Base-by-base conservation (phyloP, 2,888 invertebrate genomes). In the Flexamia atlantica region DNA sequence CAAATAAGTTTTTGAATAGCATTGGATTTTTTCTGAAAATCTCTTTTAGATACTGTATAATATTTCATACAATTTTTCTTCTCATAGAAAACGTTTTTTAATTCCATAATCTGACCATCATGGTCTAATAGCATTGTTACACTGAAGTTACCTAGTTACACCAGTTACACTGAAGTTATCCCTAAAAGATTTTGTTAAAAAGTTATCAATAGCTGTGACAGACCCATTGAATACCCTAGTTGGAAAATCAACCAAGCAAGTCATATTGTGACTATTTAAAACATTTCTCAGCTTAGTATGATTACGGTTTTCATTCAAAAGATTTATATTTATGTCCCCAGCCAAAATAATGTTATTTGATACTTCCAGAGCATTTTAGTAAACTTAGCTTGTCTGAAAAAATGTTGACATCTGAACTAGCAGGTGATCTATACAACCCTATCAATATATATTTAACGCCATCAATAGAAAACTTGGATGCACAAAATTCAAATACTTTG, bases 311-410 rank as follows among this genome's bases (percentile, higher is more conserved):
- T 68, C 23, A 17, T 30, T 68, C 14, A 68, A 68, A 14, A 68
- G 30, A 68, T 68, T 68, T n/a, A 68, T 68, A 30, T 28, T 68
- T 30, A 68, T 32, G 30, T 30, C 68, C n/a, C 68, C 68, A 30
- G 68, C 68, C 23, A 68, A 30, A 14, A 30, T 68, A 30, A 68
- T 30, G 30, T 68, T 28, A 5, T 2, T 30, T 32, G 68, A 68
- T 68, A 23, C 10, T 30, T 68, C 30, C 17, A 68, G 30, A 30
- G n/a, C 32, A 23, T 7, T 32, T 30, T 1, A 68, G 68, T 0
- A 32, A 3, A n/a, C 32, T 68, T 32, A 68, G n/a, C 36, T 30
- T 68, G 5, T 68, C 68, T 68, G 30, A 68, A 68, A 68, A 68
- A 2, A 30, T n/a, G 30, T 68, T 30, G 1, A 68, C 68, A 68